These are phyloP conservation scores for Hucho hucho DNA, from an alignment of 2,113 vertebrate genomes.

Conservation along the genomic window DNA sequence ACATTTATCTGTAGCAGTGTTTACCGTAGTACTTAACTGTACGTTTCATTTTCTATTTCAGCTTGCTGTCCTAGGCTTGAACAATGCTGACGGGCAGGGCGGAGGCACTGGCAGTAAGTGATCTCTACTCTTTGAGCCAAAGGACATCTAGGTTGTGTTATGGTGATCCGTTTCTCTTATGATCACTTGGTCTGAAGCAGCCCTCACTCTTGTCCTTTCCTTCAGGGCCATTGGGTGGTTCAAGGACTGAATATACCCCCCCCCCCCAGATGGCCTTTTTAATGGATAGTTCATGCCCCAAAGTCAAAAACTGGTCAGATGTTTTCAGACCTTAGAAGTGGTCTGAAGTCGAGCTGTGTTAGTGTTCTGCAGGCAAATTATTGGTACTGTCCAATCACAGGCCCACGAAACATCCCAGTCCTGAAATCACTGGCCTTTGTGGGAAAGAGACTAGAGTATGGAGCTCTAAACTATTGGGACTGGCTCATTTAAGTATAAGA, in stretches of 20 bases:
- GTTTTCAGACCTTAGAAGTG: too few relatives aligned
- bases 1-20: neutral
- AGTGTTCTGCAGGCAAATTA: too few relatives aligned
- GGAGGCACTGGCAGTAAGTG: conserved; percentile 92
- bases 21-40: neutral
- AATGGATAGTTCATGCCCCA: neutral
- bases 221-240: neutral
- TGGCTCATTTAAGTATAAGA: too few relatives aligned
- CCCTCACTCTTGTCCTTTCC: neutral
- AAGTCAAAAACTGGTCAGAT: too few relatives aligned
- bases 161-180: too few relatives aligned
- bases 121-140: neutral
- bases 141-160: neutral
- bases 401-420: too few relatives aligned
- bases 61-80: conserved; percentile 99
- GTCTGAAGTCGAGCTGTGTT: too few relatives aligned
- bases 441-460: neutral
- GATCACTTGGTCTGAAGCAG: neutral
- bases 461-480: neutral
- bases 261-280: neutral
- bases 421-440: neutral
- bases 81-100: conserved; percentile 84
- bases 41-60: conserved; percentile 52
- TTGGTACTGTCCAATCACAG: too few relatives aligned
- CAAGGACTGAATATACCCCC: neutral